These are phyloP conservation scores for Condylura cristata DNA, from an alignment of 2,113 vertebrate species.

Conservation along the genomic window DNA sequence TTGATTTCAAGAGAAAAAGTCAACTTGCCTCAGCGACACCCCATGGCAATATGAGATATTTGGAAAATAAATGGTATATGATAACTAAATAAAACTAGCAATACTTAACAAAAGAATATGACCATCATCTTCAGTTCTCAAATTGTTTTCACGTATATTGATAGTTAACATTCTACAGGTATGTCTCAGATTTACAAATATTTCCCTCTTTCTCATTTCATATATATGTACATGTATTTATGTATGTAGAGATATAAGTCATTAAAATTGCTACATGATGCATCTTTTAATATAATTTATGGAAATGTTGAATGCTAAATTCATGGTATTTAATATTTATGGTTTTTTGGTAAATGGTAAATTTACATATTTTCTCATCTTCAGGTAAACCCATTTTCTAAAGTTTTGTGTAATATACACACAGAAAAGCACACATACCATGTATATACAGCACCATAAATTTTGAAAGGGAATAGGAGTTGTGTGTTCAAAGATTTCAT, in stretches of 20 bases:
- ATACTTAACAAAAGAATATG: not conserved
- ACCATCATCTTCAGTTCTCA: not conserved
- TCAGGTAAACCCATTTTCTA: not conserved
- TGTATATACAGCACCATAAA: not conserved
- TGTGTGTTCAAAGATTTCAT: not conserved
- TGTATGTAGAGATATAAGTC: not conserved
- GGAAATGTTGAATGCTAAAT: not conserved
- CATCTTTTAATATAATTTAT: not conserved
- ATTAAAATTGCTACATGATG: not conserved
- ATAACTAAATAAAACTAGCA: not conserved
- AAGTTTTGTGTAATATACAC: not conserved
- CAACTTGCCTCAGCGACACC: not conserved
- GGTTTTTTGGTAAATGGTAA: not conserved
- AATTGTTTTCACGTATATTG: not conserved
- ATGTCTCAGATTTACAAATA: not conserved
- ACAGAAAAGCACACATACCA: not conserved
- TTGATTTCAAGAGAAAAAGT: not conserved
- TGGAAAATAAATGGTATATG: not conserved
- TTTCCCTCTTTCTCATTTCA: not conserved
- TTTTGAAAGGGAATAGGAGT: not conserved
- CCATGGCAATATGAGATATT: not conserved
- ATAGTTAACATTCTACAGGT: not conserved
- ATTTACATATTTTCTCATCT: not conserved
- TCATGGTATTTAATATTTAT: not conserved
- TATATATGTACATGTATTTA: not conserved